Base-by-base conservation (phyloP, 1,140 invertebrate species). In the Euborellia annulipes region DNA sequence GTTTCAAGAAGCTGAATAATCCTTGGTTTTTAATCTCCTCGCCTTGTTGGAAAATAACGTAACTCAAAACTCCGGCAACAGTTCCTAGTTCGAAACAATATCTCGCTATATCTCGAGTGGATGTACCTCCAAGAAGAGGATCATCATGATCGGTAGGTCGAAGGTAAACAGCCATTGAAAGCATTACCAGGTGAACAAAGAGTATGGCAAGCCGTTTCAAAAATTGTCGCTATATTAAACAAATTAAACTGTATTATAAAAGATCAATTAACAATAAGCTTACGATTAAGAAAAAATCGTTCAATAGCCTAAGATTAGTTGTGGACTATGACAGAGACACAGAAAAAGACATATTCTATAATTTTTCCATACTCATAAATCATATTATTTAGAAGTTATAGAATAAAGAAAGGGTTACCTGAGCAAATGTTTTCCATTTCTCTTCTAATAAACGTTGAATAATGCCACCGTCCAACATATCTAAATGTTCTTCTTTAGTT, bases 401-500 rank as follows among this genome's bases (percentile, higher is more conserved):
- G n/a, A n/a, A n/a, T n/a, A n/a, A n/a, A n/a, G n/a, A n/a, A n/a
- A n/a, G n/a, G 61, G 57, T 68, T 73, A 92, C 89, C 63, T 83
- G 76, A 22, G 91, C 95, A 72, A 95, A 98, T 2, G 91, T 94
- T 64, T 97, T 97, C 95, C 95, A 98, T 66, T 98, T 98, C 67
- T 98, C 94, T 66, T 96, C 92, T 13, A 98, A 70, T 40, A 98
- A 66, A 57, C 91, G 76, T 62, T 96, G 88, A 61, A 98, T 96
- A 41, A 98, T 96, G 30, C 94, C 93, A 39, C 91, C 92, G 56
- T 97, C 92, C 50, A 98, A 68, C 94, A 98, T 98, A 59, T 97
- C 90, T 61, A 98, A 74, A 76, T 98, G 95, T 55, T 94, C 93
- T 55, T 94, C 85, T 62, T 95, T 96, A 18, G 84, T 88, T 47